phyloP scores from a whole-genome alignment of 2,888 invertebrate genomes.

The Catotricha subobsoleta region DNA sequence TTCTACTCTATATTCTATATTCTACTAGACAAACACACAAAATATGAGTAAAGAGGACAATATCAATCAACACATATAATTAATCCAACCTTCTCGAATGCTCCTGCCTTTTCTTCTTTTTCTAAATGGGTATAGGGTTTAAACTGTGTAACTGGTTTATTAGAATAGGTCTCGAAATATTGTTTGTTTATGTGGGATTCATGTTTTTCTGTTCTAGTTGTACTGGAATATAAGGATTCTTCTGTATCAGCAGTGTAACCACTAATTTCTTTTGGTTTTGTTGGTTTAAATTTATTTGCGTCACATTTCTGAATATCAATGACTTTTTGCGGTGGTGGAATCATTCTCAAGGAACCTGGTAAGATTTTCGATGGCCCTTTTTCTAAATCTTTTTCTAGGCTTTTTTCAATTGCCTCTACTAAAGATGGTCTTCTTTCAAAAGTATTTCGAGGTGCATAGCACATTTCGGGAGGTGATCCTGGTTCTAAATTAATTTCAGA shows the following conservation, averaged over 20 bases:
- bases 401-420: slow-evolving; percentile 38
- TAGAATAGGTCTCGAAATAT: slow-evolving; percentile 15
- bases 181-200: slow-evolving; percentile 16
- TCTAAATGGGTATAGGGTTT: no score
- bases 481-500: slow-evolving; percentile 39
- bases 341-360: slow-evolving; percentile 35
- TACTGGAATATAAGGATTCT: slow-evolving; percentile 32
- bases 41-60: no score
- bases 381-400: slow-evolving; percentile 33
- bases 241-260: slow-evolving; percentile 57
- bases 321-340: slow-evolving; percentile 30
- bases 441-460: slow-evolving; percentile 37
- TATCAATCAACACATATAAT: no score
- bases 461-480: slow-evolving; percentile 49
- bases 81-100: slow-evolving; percentile 22
- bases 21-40: no score
- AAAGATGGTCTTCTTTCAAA: slow-evolving; percentile 33
- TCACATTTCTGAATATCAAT: no score
- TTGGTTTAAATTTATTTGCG: slow-evolving; percentile 6
- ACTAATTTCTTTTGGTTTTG: slow-evolving; percentile 31
- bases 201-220: slow-evolving; percentile 14
- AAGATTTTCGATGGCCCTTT: slow-evolving; percentile 35
- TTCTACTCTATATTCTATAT: no score
- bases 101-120: slow-evolving; percentile 22
- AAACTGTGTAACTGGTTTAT: slow-evolving; percentile 7